A percentile compares a stretch with the other conserved stretches of the same genome.
These are phyloP conservation scores for Nannoperca obscura DNA, from an alignment of 2,797 vertebrate species.

Conservation along the genomic window DNA sequence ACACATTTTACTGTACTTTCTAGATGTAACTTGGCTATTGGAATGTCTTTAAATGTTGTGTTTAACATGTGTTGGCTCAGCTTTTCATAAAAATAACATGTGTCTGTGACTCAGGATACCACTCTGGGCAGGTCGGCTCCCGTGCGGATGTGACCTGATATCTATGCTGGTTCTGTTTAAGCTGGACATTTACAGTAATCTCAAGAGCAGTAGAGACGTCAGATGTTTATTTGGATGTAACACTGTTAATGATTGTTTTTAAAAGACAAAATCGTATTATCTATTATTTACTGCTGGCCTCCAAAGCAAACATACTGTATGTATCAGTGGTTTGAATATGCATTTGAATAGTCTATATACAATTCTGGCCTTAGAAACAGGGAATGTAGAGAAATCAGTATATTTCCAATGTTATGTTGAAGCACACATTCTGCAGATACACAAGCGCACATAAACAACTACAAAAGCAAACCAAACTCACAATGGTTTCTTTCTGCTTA, in stretches of 20 bases:
- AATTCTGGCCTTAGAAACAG: neutral
- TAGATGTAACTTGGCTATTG: neutral
- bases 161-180: neutral
- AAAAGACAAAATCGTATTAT: neutral
- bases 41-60: neutral
- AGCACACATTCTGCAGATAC: slow-evolving; percentile 13
- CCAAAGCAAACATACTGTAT: neutral
- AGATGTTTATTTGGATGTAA: slow-evolving; percentile 7
- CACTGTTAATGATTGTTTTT: neutral
- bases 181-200: neutral
- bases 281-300: neutral
- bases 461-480: slow-evolving; percentile 37
- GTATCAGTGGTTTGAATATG: neutral
- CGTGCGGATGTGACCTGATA: neutral
- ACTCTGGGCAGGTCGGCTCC: neutral
- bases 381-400: slow-evolving; percentile 33
- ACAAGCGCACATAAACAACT: slow-evolving; percentile 18
- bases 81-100: slow-evolving; percentile 4
- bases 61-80: neutral
- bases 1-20: too few species aligned
- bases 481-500: slow-evolving; percentile 36
- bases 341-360: neutral
- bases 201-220: neutral
- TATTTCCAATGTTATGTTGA: slow-evolving; percentile 26
- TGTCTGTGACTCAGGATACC: neutral